Base-by-base conservation (phyloP, 1,140 invertebrate genomes). In the Nephila pilipes region DNA sequence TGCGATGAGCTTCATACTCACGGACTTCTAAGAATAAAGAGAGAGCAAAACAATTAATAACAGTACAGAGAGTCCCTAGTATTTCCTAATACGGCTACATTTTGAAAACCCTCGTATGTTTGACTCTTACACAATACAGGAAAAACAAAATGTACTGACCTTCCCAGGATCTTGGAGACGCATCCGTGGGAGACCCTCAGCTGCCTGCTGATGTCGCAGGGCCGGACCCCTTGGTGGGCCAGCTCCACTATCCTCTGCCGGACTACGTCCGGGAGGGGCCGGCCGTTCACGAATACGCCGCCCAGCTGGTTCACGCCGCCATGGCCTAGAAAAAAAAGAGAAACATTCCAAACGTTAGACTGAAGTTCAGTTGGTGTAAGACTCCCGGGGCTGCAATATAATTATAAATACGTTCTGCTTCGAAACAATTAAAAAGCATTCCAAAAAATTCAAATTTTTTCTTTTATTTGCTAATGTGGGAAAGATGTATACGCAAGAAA, bases 101-200 rank as follows among this genome's bases (percentile, higher is more conserved):
- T n/a, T n/a, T n/a, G n/a, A n/a, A n/a, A n/a, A n/a, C n/a, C n/a
- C n/a, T n/a, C n/a, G n/a, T n/a, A n/a, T n/a, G n/a, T n/a, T n/a
- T n/a, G n/a, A n/a, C n/a, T n/a, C n/a, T n/a, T n/a, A n/a, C n/a
- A n/a, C n/a, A n/a, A n/a, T n/a, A n/a, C n/a, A n/a, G n/a, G n/a
- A n/a, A n/a, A n/a, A n/a, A 5, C 8, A 16, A 32, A 69, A 12
- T 12, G 16, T 12, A 69, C 94, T 93, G 81, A 96, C 96, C 96
- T 95, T 94, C 96, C 96, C 14, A 99, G 96, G 94, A 99, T 99
- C 96, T 99, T 99, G 22, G 98, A 99, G 36, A 99, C 98, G 95
- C 98, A 98, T 94, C 99, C 99, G 95, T 99, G 99, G 0, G 98
- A 99, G 18, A 99, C 99, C n/a, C 99, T 96, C 46, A 99, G 96